phyloP scores from a whole-genome alignment of 2,113 vertebrate genomes.

The Struthidea cinerea region DNA sequence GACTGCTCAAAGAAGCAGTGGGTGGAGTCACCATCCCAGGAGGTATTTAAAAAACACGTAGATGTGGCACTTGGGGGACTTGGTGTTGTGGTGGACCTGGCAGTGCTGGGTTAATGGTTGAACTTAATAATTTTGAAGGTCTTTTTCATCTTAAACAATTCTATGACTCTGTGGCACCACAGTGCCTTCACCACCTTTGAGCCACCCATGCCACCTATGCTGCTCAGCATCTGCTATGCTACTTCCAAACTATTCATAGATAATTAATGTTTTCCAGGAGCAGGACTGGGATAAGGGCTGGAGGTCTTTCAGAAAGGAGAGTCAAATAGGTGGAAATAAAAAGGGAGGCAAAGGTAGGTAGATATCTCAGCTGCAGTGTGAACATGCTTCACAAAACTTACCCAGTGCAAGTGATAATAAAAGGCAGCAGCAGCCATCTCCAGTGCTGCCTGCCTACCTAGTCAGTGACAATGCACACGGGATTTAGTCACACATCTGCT shows the following conservation, averaged over 20 bases:
- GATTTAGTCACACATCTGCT: not conserved
- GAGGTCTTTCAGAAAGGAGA: not conserved
- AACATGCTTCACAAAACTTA: not conserved
- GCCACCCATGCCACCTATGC: rapidly evolving
- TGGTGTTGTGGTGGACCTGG: not conserved
- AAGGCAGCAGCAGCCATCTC: not conserved
- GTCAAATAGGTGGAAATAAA: not conserved
- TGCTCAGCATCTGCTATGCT: not conserved
- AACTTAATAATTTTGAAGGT: not conserved
- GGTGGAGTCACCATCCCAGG: rapidly evolving
- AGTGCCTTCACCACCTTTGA: not conserved
- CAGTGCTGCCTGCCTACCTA: not conserved
- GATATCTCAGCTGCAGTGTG: not conserved
- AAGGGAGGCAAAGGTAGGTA: not conserved
- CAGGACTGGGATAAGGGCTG: not conserved
- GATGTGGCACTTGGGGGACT: not conserved
- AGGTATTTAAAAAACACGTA: not conserved
- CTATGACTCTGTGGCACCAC: not conserved
- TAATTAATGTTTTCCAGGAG: not conserved
- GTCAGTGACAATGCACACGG: rapidly evolving
- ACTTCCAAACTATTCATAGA: not conserved
- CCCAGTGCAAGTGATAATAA: rapidly evolving
- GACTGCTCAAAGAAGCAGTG: rapidly evolving
- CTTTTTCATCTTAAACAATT: not conserved
- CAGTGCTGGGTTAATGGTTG: not conserved